phyloP scores from a whole-genome alignment of 2,797 vertebrate species.

The Hypotaenidia philippensis region DNA sequence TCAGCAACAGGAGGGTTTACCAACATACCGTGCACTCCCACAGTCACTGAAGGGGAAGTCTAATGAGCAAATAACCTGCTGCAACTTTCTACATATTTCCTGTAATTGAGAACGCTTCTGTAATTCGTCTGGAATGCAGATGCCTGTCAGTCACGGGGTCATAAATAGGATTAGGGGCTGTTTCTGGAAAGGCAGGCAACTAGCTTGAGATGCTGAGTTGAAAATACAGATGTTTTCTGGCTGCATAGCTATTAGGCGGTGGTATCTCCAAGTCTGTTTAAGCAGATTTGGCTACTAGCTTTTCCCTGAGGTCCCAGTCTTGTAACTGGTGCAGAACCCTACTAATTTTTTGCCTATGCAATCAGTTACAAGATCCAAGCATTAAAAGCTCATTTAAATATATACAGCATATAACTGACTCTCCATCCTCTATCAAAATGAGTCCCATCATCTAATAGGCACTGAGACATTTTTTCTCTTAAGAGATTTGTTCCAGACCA shows the following conservation, averaged over 20 bases:
- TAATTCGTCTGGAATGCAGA: conserved; percentile 65
- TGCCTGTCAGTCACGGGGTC: conserved; percentile 66
- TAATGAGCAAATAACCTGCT: conserved; percentile 70
- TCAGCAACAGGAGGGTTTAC: conserved; percentile 34
- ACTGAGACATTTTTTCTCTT: neutral
- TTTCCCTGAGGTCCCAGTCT: neutral
- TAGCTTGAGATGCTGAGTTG: conserved; percentile 4
- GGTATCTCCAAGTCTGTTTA: neutral
- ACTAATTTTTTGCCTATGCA: neutral
- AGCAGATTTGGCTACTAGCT: neutral
- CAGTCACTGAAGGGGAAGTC: conserved; percentile 35
- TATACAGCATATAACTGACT: neutral
- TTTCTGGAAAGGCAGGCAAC: conserved; percentile 49
- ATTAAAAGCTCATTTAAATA: neutral
- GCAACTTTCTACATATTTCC: conserved; percentile 70
- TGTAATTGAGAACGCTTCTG: conserved; percentile 72
- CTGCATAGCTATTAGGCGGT: neutral
- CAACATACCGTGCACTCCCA: conserved; percentile 42
- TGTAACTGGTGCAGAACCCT: neutral
- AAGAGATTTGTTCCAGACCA: neutral
- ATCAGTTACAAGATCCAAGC: neutral
- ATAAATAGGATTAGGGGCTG: conserved; percentile 65
- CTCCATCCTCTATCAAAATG: neutral
- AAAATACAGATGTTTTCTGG: conserved; percentile 67
- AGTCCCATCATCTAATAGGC: neutral